Evolutionary conservation across 1,140 invertebrate genomes (phyloP), one percentile per base, ranked within the genome.

Genomic region (Capitella teleta): DNA sequence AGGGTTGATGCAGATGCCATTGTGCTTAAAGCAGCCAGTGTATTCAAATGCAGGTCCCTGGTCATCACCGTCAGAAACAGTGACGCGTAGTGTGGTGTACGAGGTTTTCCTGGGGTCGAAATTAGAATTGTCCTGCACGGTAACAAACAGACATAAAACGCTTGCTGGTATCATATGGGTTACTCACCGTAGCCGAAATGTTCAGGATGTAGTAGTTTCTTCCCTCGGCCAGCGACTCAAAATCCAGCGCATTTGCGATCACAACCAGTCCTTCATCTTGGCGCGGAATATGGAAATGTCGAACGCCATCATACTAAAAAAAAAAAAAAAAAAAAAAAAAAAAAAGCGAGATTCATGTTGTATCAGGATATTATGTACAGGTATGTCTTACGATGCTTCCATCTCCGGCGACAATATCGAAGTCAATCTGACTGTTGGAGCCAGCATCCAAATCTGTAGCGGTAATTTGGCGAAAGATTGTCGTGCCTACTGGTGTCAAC

Each of bases 401-500:
- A 23, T 24, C 41, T 2, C 77, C 74, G 5, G 74, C 74, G 61
- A 82, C 70, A 52, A 85, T 78, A 47, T 78, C 82, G 63, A 89
- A 91, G 61, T 91, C 87, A 0, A 89, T 79, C 12, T 88, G 76
- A 37, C 84, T 84, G 62, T 91, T 91, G 24, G 86, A 84, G 28
- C 86, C 86, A 1, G 85, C 52, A 50, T 61, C 57, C 8, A 34
- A 32, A 48, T 62, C 61, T 5, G 32, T 53, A 1, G 61, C 57
- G 1, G 49, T 53, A 14, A 61, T 43, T 37, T 57, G 53, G 23
- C 56, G 28, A 37, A 55, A 61, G 10, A 61, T 52, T 5, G 53
- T 60, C 0, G 56, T 60, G 5, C 60, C 60, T 16, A 61, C 51
- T 5, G 60, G 60, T 3, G 58, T 47, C n/a, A 54, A 30, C 57